These are phyloP conservation scores for Drosophila koepferae DNA, from an alignment of 2,888 invertebrate genomes.

Conservation along the genomic window DNA sequence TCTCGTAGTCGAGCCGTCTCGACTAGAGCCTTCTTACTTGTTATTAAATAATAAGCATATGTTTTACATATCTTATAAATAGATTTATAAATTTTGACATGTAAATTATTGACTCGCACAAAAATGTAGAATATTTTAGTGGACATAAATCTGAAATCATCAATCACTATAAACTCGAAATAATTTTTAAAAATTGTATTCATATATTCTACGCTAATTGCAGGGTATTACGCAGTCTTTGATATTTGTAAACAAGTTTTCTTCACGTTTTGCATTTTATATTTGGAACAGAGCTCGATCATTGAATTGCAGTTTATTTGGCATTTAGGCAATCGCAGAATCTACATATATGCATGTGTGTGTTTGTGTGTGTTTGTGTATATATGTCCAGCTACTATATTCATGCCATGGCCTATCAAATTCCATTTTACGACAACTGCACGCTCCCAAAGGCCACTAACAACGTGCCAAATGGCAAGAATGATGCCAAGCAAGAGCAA, in stretches of 20 bases:
- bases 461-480: slow-evolving; percentile 58
- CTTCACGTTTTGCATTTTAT: neutral
- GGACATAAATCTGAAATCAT: neutral
- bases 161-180: neutral
- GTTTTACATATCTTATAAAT: neutral
- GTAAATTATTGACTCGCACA: neutral
- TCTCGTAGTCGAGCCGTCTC: too few species aligned
- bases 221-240: neutral
- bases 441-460: slow-evolving; percentile 49
- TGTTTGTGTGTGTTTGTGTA: neutral
- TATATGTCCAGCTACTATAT: slow-evolving; percentile 19
- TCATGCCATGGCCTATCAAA: slow-evolving; percentile 51
- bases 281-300: slow-evolving; percentile 11
- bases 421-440: slow-evolving; percentile 58
- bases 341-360: neutral
- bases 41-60: neutral
- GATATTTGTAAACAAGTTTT: neutral
- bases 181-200: neutral
- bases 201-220: neutral
- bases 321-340: slow-evolving; percentile 41
- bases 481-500: slow-evolving; percentile 31
- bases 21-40: too few species aligned
- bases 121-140: neutral
- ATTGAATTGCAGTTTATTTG: slow-evolving; percentile 71
- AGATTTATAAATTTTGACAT: neutral